Evolutionary conservation across 2,113 vertebrate genomes (phyloP).

Genomic region (Gallinago undulata): DNA sequence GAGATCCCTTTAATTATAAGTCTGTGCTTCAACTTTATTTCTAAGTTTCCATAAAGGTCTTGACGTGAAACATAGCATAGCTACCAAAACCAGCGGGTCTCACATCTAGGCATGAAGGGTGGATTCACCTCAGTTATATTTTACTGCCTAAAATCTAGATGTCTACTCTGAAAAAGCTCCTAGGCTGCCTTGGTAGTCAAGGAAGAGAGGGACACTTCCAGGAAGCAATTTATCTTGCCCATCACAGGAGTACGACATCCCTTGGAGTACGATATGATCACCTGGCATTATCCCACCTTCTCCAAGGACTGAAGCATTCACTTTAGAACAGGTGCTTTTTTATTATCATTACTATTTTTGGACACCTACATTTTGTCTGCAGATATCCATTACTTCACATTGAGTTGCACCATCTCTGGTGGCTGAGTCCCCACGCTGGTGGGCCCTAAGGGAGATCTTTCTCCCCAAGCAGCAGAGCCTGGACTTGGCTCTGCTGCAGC

Average conservation of each 20-base stretch:
- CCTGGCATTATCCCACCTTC: not conserved
- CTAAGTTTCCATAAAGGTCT: not conserved
- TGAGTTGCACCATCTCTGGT: rapidly evolving
- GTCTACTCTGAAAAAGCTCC: not conserved
- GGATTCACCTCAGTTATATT: not conserved
- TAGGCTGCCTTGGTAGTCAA: not conserved
- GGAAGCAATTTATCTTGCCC: not conserved
- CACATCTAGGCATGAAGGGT: not conserved
- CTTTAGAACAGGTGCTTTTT: not conserved
- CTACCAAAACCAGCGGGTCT: not conserved
- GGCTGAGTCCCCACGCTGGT: not conserved
- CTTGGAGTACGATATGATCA: not conserved
- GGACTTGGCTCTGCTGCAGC: not conserved
- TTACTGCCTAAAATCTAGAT: not conserved
- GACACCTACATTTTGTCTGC: not conserved
- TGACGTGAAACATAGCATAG: not conserved
- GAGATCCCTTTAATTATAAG: not conserved
- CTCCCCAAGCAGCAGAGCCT: not conserved
- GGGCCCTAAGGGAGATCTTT: not conserved
- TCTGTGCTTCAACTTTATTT: not conserved
- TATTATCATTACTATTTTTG: not conserved
- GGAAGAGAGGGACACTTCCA: not conserved
- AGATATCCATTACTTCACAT: not conserved
- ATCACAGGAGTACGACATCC: rapidly evolving
- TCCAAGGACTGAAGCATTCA: not conserved